A percentile compares a stretch with the other conserved stretches of the same genome.
These are phyloP conservation scores for Aptenodytes forsteri DNA, from an alignment of 2,113 vertebrate species.

Conservation along the genomic window DNA sequence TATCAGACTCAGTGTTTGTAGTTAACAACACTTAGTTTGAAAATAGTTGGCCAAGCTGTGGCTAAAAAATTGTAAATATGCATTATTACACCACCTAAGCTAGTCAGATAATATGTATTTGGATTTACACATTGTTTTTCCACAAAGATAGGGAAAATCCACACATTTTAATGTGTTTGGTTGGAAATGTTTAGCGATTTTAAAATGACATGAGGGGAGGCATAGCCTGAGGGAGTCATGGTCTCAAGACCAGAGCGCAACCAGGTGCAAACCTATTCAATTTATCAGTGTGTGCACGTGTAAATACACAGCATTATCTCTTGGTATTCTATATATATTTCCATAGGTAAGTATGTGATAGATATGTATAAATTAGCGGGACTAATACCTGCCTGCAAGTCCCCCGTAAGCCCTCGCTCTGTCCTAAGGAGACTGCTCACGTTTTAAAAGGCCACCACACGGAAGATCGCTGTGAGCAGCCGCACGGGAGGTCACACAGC, in stretches of 20 bases:
- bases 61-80: neutral
- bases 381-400: neutral
- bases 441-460: too few relatives aligned
- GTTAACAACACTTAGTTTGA: neutral
- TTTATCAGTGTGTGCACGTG: rapidly evolving
- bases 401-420: neutral
- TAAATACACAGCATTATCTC: rapidly evolving
- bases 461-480: neutral
- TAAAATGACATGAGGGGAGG: neutral
- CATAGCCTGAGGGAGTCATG: rapidly evolving
- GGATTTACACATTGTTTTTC: neutral
- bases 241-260: too few relatives aligned
- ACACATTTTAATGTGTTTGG: neutral
- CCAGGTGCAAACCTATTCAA: rapidly evolving
- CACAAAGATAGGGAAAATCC: rapidly evolving
- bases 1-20: neutral
- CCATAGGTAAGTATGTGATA: rapidly evolving
- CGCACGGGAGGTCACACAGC: neutral
- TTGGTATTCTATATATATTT: rapidly evolving
- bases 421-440: neutral
- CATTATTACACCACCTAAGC: neutral
- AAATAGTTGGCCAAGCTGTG: neutral
- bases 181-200: rapidly evolving
- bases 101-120: rapidly evolving
- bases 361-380: rapidly evolving